phyloP scores from a whole-genome alignment of 2,113 vertebrate genomes.

The Reinhardtius hippoglossoides region DNA sequence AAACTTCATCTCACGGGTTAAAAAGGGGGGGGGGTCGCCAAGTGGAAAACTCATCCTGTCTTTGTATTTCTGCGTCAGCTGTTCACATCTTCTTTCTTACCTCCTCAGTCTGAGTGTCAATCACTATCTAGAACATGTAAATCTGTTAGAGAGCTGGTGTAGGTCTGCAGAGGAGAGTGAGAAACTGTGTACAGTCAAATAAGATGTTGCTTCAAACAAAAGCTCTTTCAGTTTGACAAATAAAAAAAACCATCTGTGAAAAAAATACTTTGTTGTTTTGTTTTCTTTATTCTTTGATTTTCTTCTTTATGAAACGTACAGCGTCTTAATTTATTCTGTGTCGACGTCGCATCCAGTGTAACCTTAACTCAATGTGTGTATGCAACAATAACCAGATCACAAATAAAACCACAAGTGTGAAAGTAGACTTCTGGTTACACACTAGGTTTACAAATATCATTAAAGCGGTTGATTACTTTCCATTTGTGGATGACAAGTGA shows the following conservation, averaged over 20 bases:
- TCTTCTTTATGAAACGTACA: background rate
- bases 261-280: slow-evolving; percentile 23
- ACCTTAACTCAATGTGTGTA: background rate
- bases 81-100: slow-evolving; percentile 56
- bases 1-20: slow-evolving; percentile 52
- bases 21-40: slow-evolving; percentile 32
- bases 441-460: background rate
- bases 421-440: background rate
- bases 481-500: background rate
- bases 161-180: slow-evolving; percentile 60
- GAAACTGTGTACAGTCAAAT: slow-evolving; percentile 76
- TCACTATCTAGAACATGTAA: slow-evolving; percentile 74
- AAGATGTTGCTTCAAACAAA: slow-evolving; percentile 75
- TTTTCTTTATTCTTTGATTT: background rate
- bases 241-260: slow-evolving; percentile 83
- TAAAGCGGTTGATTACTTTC: background rate
- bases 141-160: slow-evolving; percentile 63
- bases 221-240: slow-evolving; percentile 83
- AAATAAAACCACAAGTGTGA: background rate
- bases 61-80: slow-evolving; percentile 62
- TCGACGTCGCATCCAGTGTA: background rate
- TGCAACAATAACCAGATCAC: background rate
- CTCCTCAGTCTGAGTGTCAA: slow-evolving; percentile 66
- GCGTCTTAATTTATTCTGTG: background rate
- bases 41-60: slow-evolving; percentile 54